Base-by-base conservation (phyloP, 1,140 invertebrate species). In the Galleria mellonella region DNA sequence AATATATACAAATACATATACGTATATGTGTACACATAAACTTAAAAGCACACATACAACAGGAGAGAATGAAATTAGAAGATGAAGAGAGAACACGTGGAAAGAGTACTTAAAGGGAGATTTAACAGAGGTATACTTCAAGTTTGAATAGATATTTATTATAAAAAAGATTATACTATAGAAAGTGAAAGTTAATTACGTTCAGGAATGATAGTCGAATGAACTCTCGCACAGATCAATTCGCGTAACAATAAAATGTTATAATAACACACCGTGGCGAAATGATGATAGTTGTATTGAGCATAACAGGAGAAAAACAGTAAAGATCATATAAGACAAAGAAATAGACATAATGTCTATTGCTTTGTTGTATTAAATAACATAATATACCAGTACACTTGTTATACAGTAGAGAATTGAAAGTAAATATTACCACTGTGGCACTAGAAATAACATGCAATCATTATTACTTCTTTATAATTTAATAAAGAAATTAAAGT, bases 151-250 rank as follows among this genome's bases (percentile, higher is more conserved):
- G n/a, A n/a, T n/a, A n/a, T 15, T 17, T 17, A 37, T 17, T 3
- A 15, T 2, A 9, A 10, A 37, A 37, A 37, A 17, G 15, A 17
- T 12, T 15, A 15, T 10, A 3, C 17, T 23, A 23, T 23, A 37
- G 35, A 17, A 37, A 37, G 35, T 37, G 35, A 37, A 37, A 37
- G 35, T 37, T 9, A n/a, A 37, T 9, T 10, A 17, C 2, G 13
- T 10, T 17, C 4, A 4, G 14, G 12, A 5, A 37, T 17, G 14
- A 17, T 17, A 17, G 15, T 14, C 6, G 14, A 37, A 37, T 15
- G 35, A 37, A 37, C 13, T 23, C 35, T 13, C 35, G 35, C 35
- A 17, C 15, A 15, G 14, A 17, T 17, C 4, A 17, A 37, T 15
- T 35, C 7, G 9, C 35, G 9, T 17, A 37, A 37, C 35, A 37